Base-by-base conservation (phyloP, 2,797 vertebrate species). In the Pangasius djambal region DNA sequence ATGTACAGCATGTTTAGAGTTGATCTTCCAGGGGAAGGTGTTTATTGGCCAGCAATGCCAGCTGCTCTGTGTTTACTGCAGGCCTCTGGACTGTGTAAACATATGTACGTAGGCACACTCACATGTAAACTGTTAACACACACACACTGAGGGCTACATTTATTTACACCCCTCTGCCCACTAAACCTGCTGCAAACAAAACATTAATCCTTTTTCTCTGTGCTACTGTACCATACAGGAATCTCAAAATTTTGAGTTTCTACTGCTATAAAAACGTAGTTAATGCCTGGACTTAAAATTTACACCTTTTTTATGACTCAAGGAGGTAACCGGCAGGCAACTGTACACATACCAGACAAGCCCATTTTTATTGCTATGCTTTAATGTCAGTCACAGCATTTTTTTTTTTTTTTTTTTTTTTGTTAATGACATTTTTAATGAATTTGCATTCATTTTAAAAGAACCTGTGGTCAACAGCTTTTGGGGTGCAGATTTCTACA, bases 21-120 rank as follows among this genome's bases (percentile, higher is more conserved):
- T 89, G 84, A 89, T 88, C 77, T 86, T 85, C 48, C 59, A 72
- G 57, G n/a, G 83, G 87, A 84, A 90, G 67, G 87, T 92, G 91
- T 91, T 92, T 91, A 91, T 88, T 88, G 78, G 88, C 44, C 75
- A 72, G 83, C 59, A 87, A 63, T 87, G 69, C 75, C 85, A 37
- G 20, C 40, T 31, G 63, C 67, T 83, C 78, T 88, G 79, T 90
- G 89, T 90, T 92, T 90, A 90, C 87, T 89, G 88, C 70, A 25
- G 37, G 61, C 78, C 40, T 63, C 78, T 79, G 85, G 59, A 77
- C 86, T 83, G 88, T 52, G 70, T 87, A 89, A 89, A 88, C 13
- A 67, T 57, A 50, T 57, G 63, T 59, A 84, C 50, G 31, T 55
- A 85, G 57, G 61, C 31, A 72, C 78, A 25, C 67, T 57, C 69